Base-by-base conservation (phyloP, 2,888 invertebrate genomes). In the Diploptera punctata region DNA sequence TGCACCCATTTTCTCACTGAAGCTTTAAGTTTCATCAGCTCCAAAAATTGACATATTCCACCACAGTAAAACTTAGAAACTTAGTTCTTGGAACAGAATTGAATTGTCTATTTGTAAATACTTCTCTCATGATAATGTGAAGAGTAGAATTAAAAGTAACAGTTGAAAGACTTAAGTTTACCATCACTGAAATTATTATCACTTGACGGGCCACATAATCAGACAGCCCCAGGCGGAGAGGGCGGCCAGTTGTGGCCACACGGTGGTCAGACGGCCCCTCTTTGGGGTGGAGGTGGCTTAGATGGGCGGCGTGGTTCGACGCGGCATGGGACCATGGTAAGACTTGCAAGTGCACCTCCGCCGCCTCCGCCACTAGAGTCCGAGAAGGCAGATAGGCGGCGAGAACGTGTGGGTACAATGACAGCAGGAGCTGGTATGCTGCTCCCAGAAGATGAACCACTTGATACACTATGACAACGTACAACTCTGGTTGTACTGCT, bases 391-490 rank as follows among this genome's bases (percentile, higher is more conserved):
- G 75, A 73, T 26, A 75, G 68, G 19, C 71, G 71, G 9, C 74
- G 68, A 31, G 72, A 67, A 47, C 68, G 68, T 13, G 70, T 38
- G 67, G 70, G 70, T 26, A 68, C 72, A 38, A 72, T 61, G 31
- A 70, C 68, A 43, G 67, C 26, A 26, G 75, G 68, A 19, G 69
- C 24, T 43, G 68, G 54, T 33, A 70, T 57, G 38, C 71, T 49
- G 70, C 43, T 9, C 33, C 29, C 29, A 13, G 57, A 18, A 16
- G 61, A 33, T 26, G 74, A 57, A 9, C 69, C 72, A 49, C 72
- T 72, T 16, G 72, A 72, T n/a, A 75, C 67, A 67, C 74, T 74
- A 71, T 75, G 74, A 33, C 75, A 75, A 9, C 74, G 75, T 21
- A 75, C 65, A 47, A 75, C 71, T 9, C 70, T 47, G n/a, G n/a